These are phyloP conservation scores for Cantharis nigra DNA, from an alignment of 2,888 invertebrate genomes.

Conservation along the genomic window DNA sequence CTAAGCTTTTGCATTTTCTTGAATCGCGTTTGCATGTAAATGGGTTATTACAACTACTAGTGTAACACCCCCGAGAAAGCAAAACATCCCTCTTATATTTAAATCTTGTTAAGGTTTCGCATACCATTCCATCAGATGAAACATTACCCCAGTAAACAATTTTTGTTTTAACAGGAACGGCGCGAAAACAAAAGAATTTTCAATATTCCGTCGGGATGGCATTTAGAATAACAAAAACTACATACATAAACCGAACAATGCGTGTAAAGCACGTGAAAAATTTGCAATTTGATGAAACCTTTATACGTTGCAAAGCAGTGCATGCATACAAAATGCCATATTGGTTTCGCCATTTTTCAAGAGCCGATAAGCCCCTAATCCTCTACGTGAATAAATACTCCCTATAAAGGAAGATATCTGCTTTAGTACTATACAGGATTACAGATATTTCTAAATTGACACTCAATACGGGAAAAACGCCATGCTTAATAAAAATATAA, in stretches of 20 bases:
- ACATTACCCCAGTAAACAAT: background rate
- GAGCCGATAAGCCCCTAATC: slow-evolving; percentile 51
- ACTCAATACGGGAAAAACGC: slow-evolving; percentile 24
- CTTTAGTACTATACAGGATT: slow-evolving; percentile 45
- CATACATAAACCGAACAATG: slow-evolving; percentile 23
- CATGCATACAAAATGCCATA: slow-evolving; percentile 48
- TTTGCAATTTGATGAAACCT: slow-evolving; percentile 51
- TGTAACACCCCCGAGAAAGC: slow-evolving; percentile 40
- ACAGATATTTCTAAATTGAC: slow-evolving; percentile 47
- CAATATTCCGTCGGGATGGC: slow-evolving; percentile 7
- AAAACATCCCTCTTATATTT: slow-evolving; percentile 36
- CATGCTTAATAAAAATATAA: slow-evolving; percentile 24
- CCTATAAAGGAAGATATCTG: slow-evolving; percentile 49
- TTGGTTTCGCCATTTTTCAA: slow-evolving; percentile 43
- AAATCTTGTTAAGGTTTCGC: slow-evolving; percentile 44
- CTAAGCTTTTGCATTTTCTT: slow-evolving; percentile 54
- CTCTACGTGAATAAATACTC: slow-evolving; percentile 50
- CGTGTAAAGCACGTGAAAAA: slow-evolving; percentile 42
- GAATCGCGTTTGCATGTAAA: slow-evolving; percentile 63
- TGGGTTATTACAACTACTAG: slow-evolving; percentile 57
- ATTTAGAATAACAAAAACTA: slow-evolving; percentile 6
- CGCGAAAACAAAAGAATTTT: slow-evolving; percentile 9
- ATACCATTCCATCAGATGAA: slow-evolving; percentile 24
- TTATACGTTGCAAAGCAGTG: slow-evolving; percentile 37
- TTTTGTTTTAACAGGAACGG: background rate